Evolutionary conservation across 2,888 invertebrate species (phyloP).

Genomic region (Polyommatus iphigenia): DNA sequence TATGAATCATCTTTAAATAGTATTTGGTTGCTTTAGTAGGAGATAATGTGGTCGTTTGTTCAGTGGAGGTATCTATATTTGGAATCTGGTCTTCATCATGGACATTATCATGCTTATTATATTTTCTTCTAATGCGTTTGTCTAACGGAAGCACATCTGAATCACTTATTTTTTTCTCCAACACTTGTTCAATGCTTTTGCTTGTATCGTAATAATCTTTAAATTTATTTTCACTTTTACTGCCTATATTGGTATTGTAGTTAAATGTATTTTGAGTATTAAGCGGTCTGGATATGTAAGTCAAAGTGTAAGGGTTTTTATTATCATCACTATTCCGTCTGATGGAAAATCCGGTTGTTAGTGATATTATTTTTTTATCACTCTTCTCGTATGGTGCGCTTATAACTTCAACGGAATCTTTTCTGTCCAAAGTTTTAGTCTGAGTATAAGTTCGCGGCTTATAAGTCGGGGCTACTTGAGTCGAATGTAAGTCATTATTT

Average conservation of each 20-base stretch:
- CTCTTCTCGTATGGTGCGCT: constrained; percentile 51
- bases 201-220: constrained; percentile 52
- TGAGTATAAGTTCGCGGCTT: constrained; percentile 52
- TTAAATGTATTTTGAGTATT: constrained; percentile 52
- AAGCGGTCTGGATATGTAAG: constrained; percentile 64
- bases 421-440: constrained; percentile 58
- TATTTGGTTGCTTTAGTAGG: constrained; percentile 55
- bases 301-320: constrained; percentile 71
- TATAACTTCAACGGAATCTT: constrained; percentile 54
- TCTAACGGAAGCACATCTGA: constrained; percentile 37
- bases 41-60: constrained; percentile 42
- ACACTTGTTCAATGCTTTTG: constrained; percentile 48
- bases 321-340: constrained; percentile 65
- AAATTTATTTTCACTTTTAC: constrained; percentile 44
- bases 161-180: constrained; percentile 43
- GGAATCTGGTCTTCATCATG: constrained; percentile 50
- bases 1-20: constrained; percentile 61
- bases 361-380: constrained; percentile 64
- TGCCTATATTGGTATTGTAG: constrained; percentile 41
- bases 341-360: constrained; percentile 76
- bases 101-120: constrained; percentile 48
- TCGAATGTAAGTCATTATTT: constrained; percentile 59
- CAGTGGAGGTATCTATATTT: constrained; percentile 43
- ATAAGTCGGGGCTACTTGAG: constrained; percentile 56
- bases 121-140: constrained; percentile 52